These are phyloP conservation scores for Fulica atra DNA, from an alignment of 2,113 vertebrate genomes.

Conservation along the genomic window DNA sequence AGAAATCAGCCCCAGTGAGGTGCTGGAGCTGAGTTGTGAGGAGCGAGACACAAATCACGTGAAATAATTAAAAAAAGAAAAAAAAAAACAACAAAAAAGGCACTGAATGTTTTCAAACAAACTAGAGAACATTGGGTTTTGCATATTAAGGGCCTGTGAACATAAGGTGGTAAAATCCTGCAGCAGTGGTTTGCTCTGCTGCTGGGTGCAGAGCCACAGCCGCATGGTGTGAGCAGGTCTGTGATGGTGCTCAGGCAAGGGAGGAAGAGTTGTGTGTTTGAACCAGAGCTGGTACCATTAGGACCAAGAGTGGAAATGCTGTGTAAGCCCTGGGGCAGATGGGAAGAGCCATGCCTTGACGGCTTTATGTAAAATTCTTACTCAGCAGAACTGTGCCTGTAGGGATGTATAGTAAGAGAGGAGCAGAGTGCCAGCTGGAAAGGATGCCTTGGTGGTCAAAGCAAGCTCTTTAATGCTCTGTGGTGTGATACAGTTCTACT, in stretches of 20 bases:
- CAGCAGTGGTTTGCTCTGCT: not conserved
- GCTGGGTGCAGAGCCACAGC: not conserved
- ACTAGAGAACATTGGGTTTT: not conserved
- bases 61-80: not conserved
- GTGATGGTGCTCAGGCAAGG: fast-evolving
- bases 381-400: not conserved
- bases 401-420: not conserved
- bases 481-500: not conserved
- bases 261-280: not conserved
- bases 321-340: not conserved
- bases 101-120: not conserved
- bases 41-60: not conserved
- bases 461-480: not conserved
- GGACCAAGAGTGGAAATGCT: not conserved
- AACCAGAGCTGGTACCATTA: not conserved
- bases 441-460: not conserved
- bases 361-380: not conserved
- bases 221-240: not conserved
- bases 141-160: not conserved
- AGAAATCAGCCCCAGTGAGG: not conserved
- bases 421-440: not conserved
- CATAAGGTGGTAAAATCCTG: not conserved
- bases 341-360: not conserved
- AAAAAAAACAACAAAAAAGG: not conserved
- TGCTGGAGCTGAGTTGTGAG: not conserved